These are phyloP conservation scores for Mixornis gularis DNA, from an alignment of 2,113 vertebrate species.

Conservation along the genomic window DNA sequence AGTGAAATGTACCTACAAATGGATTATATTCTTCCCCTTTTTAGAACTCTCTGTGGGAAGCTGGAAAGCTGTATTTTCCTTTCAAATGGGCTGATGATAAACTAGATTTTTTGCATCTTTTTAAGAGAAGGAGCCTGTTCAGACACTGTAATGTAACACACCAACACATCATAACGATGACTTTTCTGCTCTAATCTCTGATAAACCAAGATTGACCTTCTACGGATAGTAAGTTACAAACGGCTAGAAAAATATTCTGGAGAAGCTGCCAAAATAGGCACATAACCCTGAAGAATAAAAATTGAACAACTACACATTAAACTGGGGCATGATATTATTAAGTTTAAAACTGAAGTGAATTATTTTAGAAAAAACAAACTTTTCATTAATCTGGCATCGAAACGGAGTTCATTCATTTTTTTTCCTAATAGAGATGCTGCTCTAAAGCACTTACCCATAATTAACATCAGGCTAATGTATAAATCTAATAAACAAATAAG, in stretches of 20 bases:
- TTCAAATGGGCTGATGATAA: background rate
- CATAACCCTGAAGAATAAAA: background rate
- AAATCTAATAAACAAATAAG: background rate
- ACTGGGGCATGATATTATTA: fast-evolving
- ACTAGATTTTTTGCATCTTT: background rate
- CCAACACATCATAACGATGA: background rate
- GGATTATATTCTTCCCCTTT: background rate
- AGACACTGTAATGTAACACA: background rate
- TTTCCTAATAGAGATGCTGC: background rate
- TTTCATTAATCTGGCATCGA: background rate
- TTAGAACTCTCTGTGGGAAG: background rate
- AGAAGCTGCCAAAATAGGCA: background rate
- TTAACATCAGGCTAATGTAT: background rate
- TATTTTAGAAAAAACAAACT: background rate
- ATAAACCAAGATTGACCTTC: background rate
- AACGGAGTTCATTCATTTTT: background rate
- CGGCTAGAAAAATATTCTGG: background rate
- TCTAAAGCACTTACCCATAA: background rate
- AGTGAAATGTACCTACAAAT: background rate
- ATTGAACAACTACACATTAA: background rate
- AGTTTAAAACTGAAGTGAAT: background rate
- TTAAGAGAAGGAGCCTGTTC: background rate
- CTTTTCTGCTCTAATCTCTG: background rate
- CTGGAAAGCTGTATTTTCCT: background rate
- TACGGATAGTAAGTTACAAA: background rate